Evolutionary conservation across 1,140 invertebrate species (phyloP), one percentile per base, ranked within the genome.

Genomic region (Drosophila pruinosa): DNA sequence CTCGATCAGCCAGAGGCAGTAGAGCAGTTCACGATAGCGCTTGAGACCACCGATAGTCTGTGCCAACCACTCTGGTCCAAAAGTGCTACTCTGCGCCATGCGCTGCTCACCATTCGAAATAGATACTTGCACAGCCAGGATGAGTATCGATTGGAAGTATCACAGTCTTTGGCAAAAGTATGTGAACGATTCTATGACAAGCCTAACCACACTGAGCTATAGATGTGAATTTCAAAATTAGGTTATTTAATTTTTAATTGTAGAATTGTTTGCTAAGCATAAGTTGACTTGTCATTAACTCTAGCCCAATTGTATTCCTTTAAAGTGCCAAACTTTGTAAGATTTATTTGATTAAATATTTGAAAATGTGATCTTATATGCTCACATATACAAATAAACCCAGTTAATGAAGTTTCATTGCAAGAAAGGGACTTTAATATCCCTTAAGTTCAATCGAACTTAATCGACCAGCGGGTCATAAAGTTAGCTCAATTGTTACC

Each of bases 1-100:
- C 15, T 91, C 3, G 78, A 89, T n/a, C 83, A 89, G 22, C 73
- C 90, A 0, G 90, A 91, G 31, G 39, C 76, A 4, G 70, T 79
- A 10, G 90, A 91, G 17, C 76, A 89, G 50, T 88, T 91, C 22
- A 34, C 72, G 3, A 52, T 67, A n/a, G 81, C 68, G 0, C 10
- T 91, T 6, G 75, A 86, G 1, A 85, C 21, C 21, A 78, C 88
- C 1, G 41, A 69, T 2, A 31, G 31, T 6, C 64, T 91, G 8
- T 91, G 90, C 43, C 36, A 47, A 14, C 21, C 64, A 0, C n/a
- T 72, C 8, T 91, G 90, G 90, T 68, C 81, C 0, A 56, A 88
- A n/a, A 90, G 71, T 26, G 39, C 75, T 0, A 31, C 58, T 2
- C 45, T 91, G 8, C 62, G 75, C 1, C 75, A 91, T 47, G 77